A percentile compares a stretch with the other conserved stretches of the same genome.
phyloP scores from a whole-genome alignment of 2,113 vertebrate genomes.

The Conger conger region DNA sequence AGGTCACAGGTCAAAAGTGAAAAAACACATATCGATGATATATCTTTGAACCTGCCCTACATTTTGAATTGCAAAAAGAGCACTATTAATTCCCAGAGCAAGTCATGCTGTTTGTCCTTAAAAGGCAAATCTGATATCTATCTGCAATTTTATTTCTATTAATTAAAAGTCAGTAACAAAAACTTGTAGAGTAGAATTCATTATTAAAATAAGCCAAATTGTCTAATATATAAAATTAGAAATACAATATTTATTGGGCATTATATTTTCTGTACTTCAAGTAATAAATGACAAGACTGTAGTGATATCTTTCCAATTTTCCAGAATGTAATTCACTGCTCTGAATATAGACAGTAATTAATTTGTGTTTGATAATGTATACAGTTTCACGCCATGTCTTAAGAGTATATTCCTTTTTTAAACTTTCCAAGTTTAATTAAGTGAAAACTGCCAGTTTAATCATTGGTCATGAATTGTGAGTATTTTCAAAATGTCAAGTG shows the following conservation, averaged over 20 bases:
- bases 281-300: constrained; percentile 57
- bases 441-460: constrained; percentile 58
- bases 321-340: constrained; percentile 66
- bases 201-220: constrained; percentile 53
- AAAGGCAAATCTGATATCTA: constrained; percentile 40
- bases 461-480: constrained; percentile 52
- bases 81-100: neutral
- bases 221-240: constrained; percentile 53
- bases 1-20: neutral
- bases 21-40: neutral
- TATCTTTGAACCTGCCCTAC: neutral
- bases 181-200: constrained; percentile 53
- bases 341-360: constrained; percentile 66
- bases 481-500: constrained; percentile 38
- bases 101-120: constrained; percentile 2
- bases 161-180: constrained; percentile 50
- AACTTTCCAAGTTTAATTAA: constrained; percentile 77
- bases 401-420: constrained; percentile 58
- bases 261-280: constrained; percentile 59
- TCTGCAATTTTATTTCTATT: constrained; percentile 48
- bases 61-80: constrained; percentile 1
- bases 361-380: constrained; percentile 75
- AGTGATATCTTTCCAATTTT: constrained; percentile 71
- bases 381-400: constrained; percentile 64
- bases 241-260: constrained; percentile 45